Conservation (phyloP, 2,888 invertebrate genomes). For the Tridacna gigas region DNA sequence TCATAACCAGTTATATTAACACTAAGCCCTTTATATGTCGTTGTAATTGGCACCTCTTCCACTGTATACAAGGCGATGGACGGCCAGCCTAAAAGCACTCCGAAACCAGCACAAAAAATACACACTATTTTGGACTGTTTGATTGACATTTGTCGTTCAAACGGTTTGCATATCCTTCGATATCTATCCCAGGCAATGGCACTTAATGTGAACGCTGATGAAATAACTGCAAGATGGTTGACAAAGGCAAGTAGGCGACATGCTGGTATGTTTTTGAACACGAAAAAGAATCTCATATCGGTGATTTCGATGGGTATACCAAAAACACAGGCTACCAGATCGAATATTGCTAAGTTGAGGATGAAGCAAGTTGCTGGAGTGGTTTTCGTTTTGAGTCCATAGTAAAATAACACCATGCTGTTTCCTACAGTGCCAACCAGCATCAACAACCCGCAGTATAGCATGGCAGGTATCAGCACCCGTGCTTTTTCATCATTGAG, state of each 20-base stretch:
- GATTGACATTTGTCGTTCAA: conserved; percentile 70
- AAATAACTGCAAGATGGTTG: conserved; percentile 71
- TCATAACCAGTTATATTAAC: conserved; percentile 65
- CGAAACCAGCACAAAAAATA: conserved; percentile 42
- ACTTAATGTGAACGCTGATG: conserved; percentile 71
- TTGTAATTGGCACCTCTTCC: conserved; percentile 61
- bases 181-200: conserved; percentile 76
- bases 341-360: conserved; percentile 72
- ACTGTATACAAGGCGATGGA: conserved; percentile 71
- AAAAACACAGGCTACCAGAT: conserved; percentile 72
- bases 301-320: conserved; percentile 76
- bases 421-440: conserved; percentile 73
- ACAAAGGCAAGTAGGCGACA: conserved; percentile 72
- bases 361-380: conserved; percentile 76
- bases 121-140: conserved; percentile 64
- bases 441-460: conserved; percentile 68
- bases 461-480: conserved; percentile 70
- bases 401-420: conserved; percentile 69
- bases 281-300: conserved; percentile 70
- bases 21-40: conserved; percentile 39
- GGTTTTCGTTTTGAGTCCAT: conserved; percentile 72
- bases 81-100: conserved; percentile 67
- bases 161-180: conserved; percentile 75
- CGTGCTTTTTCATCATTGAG: conserved; percentile 65
- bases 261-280: conserved; percentile 66